Evolutionary conservation across 2,888 invertebrate species (phyloP).

Genomic region (Galerucella pusilla): DNA sequence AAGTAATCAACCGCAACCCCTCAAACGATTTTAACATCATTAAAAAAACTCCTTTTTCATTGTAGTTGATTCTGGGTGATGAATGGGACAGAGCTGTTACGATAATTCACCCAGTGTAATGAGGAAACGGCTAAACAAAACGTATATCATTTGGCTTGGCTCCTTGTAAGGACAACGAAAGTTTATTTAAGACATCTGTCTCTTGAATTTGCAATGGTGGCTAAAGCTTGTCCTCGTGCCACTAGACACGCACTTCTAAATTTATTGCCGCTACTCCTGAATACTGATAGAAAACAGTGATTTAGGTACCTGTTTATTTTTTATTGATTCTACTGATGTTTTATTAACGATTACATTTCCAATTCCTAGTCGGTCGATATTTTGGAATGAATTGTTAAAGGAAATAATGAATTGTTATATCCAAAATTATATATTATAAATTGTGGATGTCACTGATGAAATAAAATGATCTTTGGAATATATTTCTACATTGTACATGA

Average conservation of each 20-base stretch:
- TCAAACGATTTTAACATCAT: neutral
- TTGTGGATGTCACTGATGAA: too few relatives aligned
- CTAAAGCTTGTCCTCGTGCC: constrained; percentile 47
- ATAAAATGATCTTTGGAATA: too few relatives aligned
- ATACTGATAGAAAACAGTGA: constrained; percentile 2
- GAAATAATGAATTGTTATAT: too few relatives aligned
- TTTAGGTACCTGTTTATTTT: constrained; percentile 17
- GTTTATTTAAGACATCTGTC: constrained; percentile 46
- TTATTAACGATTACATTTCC: too few relatives aligned
- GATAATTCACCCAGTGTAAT: constrained; percentile 39
- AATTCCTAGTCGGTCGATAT: too few relatives aligned
- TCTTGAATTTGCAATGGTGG: constrained; percentile 46
- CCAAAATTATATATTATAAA: too few relatives aligned
- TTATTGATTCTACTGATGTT: neutral
- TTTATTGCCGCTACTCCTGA: constrained; percentile 26
- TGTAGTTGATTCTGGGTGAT: constrained; percentile 19
- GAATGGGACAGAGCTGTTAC: constrained; percentile 21
- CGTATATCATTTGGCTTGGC: constrained; percentile 38
- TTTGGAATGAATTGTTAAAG: too few relatives aligned
- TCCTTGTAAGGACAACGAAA: constrained; percentile 40
- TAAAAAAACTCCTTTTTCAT: constrained; percentile 18
- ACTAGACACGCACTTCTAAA: constrained; percentile 46
- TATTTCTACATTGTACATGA: too few relatives aligned
- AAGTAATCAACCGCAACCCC: neutral
- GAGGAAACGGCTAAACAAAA: constrained; percentile 36